phyloP scores from a whole-genome alignment of 2,797 vertebrate genomes.

The Pseudopleuronectes americanus region DNA sequence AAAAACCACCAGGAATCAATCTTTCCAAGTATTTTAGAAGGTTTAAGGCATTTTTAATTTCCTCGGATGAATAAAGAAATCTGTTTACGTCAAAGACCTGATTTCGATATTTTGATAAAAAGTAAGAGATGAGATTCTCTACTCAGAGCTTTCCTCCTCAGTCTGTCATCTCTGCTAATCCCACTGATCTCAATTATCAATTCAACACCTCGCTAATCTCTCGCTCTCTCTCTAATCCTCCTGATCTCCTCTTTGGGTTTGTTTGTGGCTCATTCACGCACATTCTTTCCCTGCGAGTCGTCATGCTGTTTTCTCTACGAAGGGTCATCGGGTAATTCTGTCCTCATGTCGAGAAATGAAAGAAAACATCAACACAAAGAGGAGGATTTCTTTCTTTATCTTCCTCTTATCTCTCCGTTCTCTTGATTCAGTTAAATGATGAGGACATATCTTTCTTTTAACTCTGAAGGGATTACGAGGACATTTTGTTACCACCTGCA shows the following conservation, averaged over 20 bases:
- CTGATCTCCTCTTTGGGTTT: constrained; percentile 18
- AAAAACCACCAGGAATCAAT: no score
- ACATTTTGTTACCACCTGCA: constrained; percentile 12
- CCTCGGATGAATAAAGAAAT: no score
- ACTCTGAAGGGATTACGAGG: constrained; percentile 13
- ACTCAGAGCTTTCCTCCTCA: background rate
- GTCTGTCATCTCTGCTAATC: constrained; percentile 36
- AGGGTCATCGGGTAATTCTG: constrained; percentile 44
- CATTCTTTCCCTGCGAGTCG: background rate
- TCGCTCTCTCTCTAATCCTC: constrained; percentile 34
- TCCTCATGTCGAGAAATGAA: constrained; percentile 4
- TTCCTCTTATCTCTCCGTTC: no score
- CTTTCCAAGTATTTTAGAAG: no score
- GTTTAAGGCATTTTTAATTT: no score
- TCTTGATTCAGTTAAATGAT: constrained; percentile 10
- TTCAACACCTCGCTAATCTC: constrained; percentile 19
- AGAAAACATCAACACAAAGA: constrained; percentile 17
- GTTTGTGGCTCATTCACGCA: constrained; percentile 23
- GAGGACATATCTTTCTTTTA: background rate
- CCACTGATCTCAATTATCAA: constrained; percentile 35
- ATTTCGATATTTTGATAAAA: no score
- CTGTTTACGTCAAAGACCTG: no score
- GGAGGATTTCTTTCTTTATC: background rate
- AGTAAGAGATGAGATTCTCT: background rate
- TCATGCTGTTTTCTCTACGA: constrained; percentile 31